Base-by-base conservation (phyloP, 2,888 invertebrate species). In the Acanthosepion esculentum region DNA sequence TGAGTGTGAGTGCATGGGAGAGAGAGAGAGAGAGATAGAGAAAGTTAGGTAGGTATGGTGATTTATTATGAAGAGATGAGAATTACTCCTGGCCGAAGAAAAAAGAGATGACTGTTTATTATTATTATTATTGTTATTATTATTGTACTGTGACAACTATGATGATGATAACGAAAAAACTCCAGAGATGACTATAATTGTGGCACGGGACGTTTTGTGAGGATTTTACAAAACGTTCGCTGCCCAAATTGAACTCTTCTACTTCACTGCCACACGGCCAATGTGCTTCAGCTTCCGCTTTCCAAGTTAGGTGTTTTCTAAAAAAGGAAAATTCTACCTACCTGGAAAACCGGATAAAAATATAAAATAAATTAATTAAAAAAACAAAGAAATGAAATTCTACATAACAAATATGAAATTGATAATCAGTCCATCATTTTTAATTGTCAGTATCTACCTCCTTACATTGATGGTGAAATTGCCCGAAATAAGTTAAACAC, bases 161-260 rank as follows among this genome's bases (percentile, higher is more conserved):
- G n/a, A 78, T 5, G n/a, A n/a, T 33, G n/a, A 78, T 23, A n/a
- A 78, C 33, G 78, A 78, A 78, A 78, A 78, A 78, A 78, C n/a
- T n/a, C 78, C 78, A n/a, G 15, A 78, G 78, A 78, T 78, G 78
- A 78, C 12, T n/a, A n/a, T n/a, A 78, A 33, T 15, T n/a, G 78
- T 78, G 78, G 78, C 78, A 33, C 78, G n/a, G 78, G 78, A 78
- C 78, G 78, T 78, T 78, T 78, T 78, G 78, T n/a, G 78, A 78
- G 78, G 78, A 78, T 78, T 78, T 78, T 78, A 78, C 78, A 78
- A 78, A 78, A 78, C 78, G 78, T 78, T 78, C 78, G 78, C 78
- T n/a, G 78, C 78, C 78, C 78, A 8, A 78, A 78, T 33, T n/a
- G n/a, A 78, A 78, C 78, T 78, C 78, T n/a, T 78, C 78, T n/a